Conservation (phyloP, 2,888 invertebrate genomes). For the Julus scandinavius region DNA sequence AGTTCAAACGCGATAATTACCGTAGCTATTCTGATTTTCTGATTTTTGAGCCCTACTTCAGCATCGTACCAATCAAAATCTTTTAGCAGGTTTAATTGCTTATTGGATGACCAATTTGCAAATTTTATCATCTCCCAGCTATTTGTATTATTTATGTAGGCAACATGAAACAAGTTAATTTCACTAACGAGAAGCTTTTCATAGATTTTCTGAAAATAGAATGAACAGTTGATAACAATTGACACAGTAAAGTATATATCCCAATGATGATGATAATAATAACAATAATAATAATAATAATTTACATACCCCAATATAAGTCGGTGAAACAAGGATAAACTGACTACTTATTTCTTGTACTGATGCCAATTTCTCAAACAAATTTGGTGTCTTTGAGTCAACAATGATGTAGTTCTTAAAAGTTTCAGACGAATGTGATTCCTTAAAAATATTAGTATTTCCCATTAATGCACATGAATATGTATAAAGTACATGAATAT, state of each 20-base stretch:
- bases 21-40: neutral
- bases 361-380: too few relatives aligned
- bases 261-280: neutral
- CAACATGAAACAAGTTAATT: neutral
- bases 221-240: neutral
- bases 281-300: too few relatives aligned
- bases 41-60: neutral
- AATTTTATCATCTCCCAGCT: neutral
- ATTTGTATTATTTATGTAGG: neutral
- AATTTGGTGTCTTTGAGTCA: neutral
- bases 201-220: neutral
- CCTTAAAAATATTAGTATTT: neutral
- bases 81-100: neutral
- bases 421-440: neutral
- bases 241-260: neutral
- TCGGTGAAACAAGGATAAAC: neutral
- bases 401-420: conserved; percentile 21
- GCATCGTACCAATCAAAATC: neutral
- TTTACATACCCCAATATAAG: neutral
- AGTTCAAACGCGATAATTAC: neutral
- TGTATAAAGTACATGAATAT: too few relatives aligned
- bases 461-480: neutral
- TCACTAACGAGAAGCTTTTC: neutral
- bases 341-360: neutral
- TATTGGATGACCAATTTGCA: neutral